Percentiles rank a stretch among this genome's conserved stretches.
Evolutionary conservation across 1,140 invertebrate genomes (phyloP).

Genomic region (Rhyacophila brunnea): DNA sequence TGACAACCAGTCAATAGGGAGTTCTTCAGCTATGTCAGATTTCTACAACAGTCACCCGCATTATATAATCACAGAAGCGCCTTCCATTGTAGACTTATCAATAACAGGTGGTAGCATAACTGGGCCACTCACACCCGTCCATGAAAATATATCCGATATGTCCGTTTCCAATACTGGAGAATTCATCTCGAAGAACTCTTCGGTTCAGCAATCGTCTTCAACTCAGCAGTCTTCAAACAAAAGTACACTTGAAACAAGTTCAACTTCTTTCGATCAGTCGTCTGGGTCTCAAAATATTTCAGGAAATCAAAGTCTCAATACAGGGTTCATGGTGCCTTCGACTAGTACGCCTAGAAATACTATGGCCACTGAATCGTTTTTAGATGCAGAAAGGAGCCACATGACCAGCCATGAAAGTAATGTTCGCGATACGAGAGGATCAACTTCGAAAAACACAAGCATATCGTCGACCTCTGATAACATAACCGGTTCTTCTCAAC

Average conservation of each 20-base stretch:
- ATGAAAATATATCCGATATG: slow-evolving; percentile 50
- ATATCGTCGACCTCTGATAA: not conserved
- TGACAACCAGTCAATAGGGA: slow-evolving; percentile 49
- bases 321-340: slow-evolving; percentile 46
- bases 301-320: slow-evolving; percentile 43
- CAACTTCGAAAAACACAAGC: not conserved
- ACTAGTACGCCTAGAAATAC: slow-evolving; percentile 42
- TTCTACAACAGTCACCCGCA: slow-evolving; percentile 53
- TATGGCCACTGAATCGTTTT: slow-evolving; percentile 45
- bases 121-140: slow-evolving; percentile 40
- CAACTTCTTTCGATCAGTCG: slow-evolving; percentile 47
- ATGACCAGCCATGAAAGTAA: not conserved
- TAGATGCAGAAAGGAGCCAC: slow-evolving; percentile 43
- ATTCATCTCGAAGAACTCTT: slow-evolving; percentile 44
- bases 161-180: slow-evolving; percentile 46
- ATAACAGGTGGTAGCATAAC: not conserved
- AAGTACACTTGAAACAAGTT: slow-evolving; percentile 47
- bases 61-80: slow-evolving; percentile 55
- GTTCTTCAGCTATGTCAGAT: slow-evolving; percentile 49
- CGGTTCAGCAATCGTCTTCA: slow-evolving; percentile 46
- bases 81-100: slow-evolving; percentile 47
- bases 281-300: slow-evolving; percentile 37
- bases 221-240: slow-evolving; percentile 46
- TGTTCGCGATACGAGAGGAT: not conserved
- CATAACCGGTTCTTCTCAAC: not conserved